Base-by-base conservation (phyloP, 2,797 vertebrate genomes). In the Sebastes itinus region DNA sequence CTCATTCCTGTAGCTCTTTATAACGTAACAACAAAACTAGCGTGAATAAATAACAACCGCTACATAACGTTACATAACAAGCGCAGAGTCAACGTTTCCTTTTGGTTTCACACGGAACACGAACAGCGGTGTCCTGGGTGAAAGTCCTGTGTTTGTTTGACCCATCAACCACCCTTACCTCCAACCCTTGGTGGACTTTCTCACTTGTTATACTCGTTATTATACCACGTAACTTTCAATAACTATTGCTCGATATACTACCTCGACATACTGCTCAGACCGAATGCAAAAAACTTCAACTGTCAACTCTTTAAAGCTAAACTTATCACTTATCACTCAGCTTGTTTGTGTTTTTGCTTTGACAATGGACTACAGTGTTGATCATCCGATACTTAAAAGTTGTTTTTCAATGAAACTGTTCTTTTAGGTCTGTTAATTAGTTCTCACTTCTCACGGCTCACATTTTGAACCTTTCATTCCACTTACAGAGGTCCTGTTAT, bases 21-120 rank as follows among this genome's bases (percentile, higher is more conserved):
- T 55, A 55, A 55, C 0, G 9, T 13, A 0, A 11, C 0, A 23
- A 55, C 54, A 0, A 0, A 55, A 55, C 22, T 20, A 49, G 16
- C 18, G 46, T 49, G 0, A 49, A 20, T 49, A 49, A 55, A 55
- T 23, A 23, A 1, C 52, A 23, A 55, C 10, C 11, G 52, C 11
- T 12, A 11, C 20, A 0, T 22, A 56, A 13, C 52, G 54, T 23
- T 1, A 1, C 11, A 23, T 55, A 23, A 55, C 54, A 55, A 23
- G 54, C 5, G 0, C 18, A 49, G 14, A 49, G 46, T 49, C 46
- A 49, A 18, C 0, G 16, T 49, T 49, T 49, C 46, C 46, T 49
- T 49, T 58, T 58, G 16, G 42, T 46, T 46, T 46, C 42, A 38
- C 0, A 12, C 11, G 11, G 33, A 12, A 42, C 38, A 42, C 16